Evolutionary conservation across 1,140 invertebrate species (phyloP), one percentile per base, ranked within the genome.

Genomic region (Forficula auricularia): DNA sequence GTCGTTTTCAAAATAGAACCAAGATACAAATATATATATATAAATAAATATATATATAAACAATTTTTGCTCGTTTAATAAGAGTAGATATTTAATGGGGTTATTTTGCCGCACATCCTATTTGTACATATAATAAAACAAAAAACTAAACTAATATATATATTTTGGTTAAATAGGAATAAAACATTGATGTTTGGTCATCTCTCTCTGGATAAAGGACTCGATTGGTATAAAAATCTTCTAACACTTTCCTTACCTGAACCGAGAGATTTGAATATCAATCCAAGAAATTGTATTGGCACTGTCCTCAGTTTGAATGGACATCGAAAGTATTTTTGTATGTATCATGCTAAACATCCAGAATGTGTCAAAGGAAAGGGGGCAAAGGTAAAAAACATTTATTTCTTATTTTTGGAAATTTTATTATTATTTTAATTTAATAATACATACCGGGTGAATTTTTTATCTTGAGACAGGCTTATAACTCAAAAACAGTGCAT

Each of bases 241-340:
- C 65, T 98, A 33, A 75, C 82, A 47, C 66, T 91, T 48, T 85
- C 84, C 40, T 67, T 94, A 36, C 73, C 79, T 15, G 79, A 88
- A 61, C 76, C 72, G 35, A 67, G 77, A 42, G 77, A 86, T 50
- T 66, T 96, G 40, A 77, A 82, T 49, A 94, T 98, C 30, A 97
- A 98, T 69, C 84, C 89, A 2, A 77, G 86, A 52, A 97, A 97
- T 67, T 96, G 90, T 62, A 79, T 97, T 22, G 95, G 95, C 4
- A 98, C 95, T 15, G 92, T 98, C 20, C 63, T 98, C 15, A 84
- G 90, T 1, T 64, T 98, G 27, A 98, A 97, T 65, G 92, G 92
- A 3, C 85, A 90, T 61, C 69, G 91, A 38, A 90, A 91, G 63
- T 97, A 97, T 63, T 97, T 96, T 65, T 96, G 88, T 58, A 91